A percentile compares a stretch with the other conserved stretches of the same genome.
Evolutionary conservation across 2,113 vertebrate species (phyloP).

Genomic region (Cinclus mexicanus): DNA sequence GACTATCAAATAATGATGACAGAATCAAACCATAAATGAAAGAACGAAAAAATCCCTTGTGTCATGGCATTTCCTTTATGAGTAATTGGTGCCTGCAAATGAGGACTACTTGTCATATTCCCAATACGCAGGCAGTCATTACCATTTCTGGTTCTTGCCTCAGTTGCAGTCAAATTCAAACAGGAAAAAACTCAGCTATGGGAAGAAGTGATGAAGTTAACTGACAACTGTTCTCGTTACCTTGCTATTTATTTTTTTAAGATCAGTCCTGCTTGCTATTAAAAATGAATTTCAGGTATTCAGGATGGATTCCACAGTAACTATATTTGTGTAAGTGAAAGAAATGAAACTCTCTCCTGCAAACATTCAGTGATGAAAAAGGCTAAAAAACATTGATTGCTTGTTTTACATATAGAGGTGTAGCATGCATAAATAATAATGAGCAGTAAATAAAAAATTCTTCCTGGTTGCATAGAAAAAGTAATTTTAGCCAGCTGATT

Average conservation of each 20-base stretch:
- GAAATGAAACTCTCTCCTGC: background rate
- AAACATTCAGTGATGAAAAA: background rate
- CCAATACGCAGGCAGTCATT: background rate
- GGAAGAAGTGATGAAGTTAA: background rate
- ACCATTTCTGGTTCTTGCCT: background rate
- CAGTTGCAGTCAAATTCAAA: background rate
- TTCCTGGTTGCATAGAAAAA: background rate
- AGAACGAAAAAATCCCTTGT: background rate
- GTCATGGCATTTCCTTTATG: background rate
- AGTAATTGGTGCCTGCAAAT: background rate
- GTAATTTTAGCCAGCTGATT: background rate
- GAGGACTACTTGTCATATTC: background rate
- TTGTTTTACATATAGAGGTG: background rate
- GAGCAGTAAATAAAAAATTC: background rate
- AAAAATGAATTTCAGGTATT: background rate
- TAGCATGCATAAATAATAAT: background rate
- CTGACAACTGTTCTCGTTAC: background rate
- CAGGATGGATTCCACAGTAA: background rate
- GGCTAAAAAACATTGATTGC: background rate
- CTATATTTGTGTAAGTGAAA: background rate
- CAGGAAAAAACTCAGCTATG: background rate
- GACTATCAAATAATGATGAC: background rate
- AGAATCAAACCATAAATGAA: constrained; percentile 8
- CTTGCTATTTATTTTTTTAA: background rate
- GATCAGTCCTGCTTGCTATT: background rate